Evolutionary conservation across 2,113 vertebrate species (phyloP).

Genomic region (Ctenodactylus gundi): DNA sequence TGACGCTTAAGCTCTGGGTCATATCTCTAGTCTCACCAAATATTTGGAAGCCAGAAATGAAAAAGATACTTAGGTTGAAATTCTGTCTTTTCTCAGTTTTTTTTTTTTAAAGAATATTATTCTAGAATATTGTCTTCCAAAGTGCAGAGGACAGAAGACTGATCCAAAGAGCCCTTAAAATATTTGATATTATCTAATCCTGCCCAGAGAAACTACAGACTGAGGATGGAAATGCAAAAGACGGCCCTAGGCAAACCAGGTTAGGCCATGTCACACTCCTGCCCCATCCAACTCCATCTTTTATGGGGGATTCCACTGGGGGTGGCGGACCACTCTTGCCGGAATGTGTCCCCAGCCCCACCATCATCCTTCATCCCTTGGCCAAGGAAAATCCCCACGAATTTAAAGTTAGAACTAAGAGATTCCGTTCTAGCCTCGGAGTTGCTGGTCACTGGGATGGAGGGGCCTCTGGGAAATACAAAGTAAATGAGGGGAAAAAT

Average conservation of each 20-base stretch:
- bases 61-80: background rate
- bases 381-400: background rate
- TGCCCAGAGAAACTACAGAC: background rate
- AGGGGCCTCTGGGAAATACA: background rate
- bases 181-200: background rate
- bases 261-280: background rate
- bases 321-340: background rate
- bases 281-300: background rate
- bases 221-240: background rate
- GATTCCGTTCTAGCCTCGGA: no score
- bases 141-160: background rate
- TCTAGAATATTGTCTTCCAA: background rate
- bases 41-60: background rate
- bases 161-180: background rate
- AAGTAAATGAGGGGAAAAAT: background rate
- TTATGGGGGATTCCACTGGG: fast-evolving
- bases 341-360: background rate
- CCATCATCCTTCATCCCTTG: background rate
- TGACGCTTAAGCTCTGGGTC: background rate
- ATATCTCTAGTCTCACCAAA: background rate
- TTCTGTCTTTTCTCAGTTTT: background rate
- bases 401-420: background rate
- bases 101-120: background rate
- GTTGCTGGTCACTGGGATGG: background rate
- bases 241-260: background rate